Evolutionary conservation across 2,113 vertebrate genomes (phyloP).

Genomic region (Rousettus leschenaultii): DNA sequence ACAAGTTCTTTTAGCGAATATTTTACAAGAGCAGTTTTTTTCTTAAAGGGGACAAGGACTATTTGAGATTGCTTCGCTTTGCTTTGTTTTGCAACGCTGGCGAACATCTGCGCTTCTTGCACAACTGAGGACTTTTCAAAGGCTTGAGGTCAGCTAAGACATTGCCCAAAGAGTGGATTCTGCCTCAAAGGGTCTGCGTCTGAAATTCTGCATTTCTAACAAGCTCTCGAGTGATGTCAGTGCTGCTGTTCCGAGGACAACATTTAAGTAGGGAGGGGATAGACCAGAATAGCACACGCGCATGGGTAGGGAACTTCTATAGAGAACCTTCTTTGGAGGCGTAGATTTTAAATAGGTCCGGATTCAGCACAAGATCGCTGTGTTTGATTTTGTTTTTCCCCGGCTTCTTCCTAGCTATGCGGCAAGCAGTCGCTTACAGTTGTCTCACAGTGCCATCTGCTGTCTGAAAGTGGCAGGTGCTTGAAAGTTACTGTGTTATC

Average conservation of each 20-base stretch:
- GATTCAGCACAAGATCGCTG: background rate
- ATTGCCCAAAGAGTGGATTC: background rate
- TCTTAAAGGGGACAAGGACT: background rate
- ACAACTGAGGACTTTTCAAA: background rate
- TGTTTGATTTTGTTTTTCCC: background rate
- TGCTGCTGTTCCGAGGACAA: background rate
- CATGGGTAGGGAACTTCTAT: background rate
- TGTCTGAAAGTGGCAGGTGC: slow-evolving; percentile 56
- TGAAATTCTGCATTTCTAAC: background rate
- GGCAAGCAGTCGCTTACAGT: background rate
- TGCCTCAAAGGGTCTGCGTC: background rate
- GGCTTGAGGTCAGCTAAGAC: background rate
- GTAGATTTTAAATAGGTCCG: background rate
- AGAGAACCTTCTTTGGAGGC: background rate
- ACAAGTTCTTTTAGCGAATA: background rate
- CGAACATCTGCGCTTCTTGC: background rate
- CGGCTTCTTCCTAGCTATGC: background rate
- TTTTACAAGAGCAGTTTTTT: slow-evolving; percentile 33
- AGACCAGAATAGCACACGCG: background rate
- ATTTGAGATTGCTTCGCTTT: background rate
- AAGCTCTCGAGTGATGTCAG: background rate
- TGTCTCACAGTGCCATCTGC: slow-evolving; percentile 81
- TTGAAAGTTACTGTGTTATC: background rate
- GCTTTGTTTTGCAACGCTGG: background rate
- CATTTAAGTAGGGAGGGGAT: background rate